These are phyloP conservation scores for Champsocephalus esox DNA, from an alignment of 2,797 vertebrate species.

Conservation along the genomic window DNA sequence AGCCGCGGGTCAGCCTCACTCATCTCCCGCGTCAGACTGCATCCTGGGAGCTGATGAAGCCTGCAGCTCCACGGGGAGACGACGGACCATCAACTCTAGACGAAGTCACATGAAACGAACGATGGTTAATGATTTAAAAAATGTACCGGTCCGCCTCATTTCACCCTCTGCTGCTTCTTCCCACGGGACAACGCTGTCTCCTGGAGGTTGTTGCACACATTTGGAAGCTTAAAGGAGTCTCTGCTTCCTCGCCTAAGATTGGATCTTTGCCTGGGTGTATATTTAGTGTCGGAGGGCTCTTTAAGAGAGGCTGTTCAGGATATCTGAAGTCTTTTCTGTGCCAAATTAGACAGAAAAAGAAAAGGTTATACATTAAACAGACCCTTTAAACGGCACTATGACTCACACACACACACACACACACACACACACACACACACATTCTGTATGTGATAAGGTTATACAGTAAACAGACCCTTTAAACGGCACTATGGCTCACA, in stretches of 20 bases:
- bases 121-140: conserved; percentile 74
- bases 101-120: conserved; percentile 56
- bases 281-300: conserved; percentile 8
- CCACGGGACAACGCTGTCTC: conserved; percentile 43
- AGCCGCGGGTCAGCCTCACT: conserved; percentile 65
- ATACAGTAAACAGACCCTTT: too few relatives aligned
- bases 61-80: conserved; percentile 42
- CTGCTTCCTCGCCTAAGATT: conserved; percentile 12
- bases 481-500: too few relatives aligned
- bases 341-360: background rate
- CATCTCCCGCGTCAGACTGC: conserved; percentile 57
- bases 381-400: too few relatives aligned
- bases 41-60: conserved; percentile 75
- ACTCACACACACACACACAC: too few relatives aligned
- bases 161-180: conserved; percentile 62
- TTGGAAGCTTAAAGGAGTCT: conserved; percentile 36
- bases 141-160: conserved; percentile 60
- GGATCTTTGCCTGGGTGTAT: conserved; percentile 18
- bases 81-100: conserved; percentile 68
- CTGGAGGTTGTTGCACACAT: conserved; percentile 19
- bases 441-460: too few relatives aligned
- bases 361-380: too few relatives aligned
- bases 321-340: conserved; percentile 29
- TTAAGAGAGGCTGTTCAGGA: conserved; percentile 50
- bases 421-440: too few relatives aligned